These are phyloP conservation scores for Enoplolaimus lenunculus DNA, from an alignment of 2,888 invertebrate genomes.

Conservation along the genomic window DNA sequence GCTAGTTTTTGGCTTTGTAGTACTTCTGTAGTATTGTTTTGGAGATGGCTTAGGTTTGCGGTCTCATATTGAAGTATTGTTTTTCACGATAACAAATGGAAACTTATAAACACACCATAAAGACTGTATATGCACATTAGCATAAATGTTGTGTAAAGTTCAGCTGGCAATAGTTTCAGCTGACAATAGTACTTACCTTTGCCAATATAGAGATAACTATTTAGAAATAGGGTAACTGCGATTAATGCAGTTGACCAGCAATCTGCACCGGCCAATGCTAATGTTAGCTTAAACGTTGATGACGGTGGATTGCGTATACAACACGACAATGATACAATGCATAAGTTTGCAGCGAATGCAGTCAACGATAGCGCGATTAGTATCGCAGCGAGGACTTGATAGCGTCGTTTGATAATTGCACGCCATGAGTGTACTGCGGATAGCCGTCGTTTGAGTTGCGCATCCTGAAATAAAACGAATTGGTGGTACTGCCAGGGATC, in stretches of 20 bases:
- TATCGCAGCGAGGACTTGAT: slow-evolving; percentile 7
- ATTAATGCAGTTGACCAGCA: slow-evolving; percentile 8
- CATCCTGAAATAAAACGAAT: too few species aligned
- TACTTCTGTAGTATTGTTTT: too few species aligned
- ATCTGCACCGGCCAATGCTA: slow-evolving; percentile 17
- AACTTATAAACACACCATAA: too few species aligned
- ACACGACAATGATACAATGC: background rate
- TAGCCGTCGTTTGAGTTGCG: too few species aligned
- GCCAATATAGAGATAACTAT: slow-evolving; percentile 14
- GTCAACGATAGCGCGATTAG: slow-evolving; percentile 8
- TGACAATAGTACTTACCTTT: background rate
- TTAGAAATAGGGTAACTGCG: slow-evolving; percentile 1
- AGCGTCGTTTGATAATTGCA: background rate
- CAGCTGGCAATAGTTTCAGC: too few species aligned
- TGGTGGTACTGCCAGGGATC: too few species aligned
- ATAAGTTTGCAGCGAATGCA: slow-evolving; percentile 15
- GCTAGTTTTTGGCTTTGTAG: too few species aligned
- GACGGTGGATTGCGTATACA: background rate
- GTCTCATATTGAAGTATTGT: too few species aligned
- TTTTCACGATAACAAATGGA: too few species aligned
- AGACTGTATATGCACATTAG: too few species aligned
- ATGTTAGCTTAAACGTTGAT: background rate
- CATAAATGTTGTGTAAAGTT: too few species aligned
- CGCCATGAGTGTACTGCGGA: background rate
- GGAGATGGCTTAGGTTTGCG: too few species aligned